Conservation (phyloP, 2,797 vertebrate genomes). For the Dendrocincla tyrannina region DNA sequence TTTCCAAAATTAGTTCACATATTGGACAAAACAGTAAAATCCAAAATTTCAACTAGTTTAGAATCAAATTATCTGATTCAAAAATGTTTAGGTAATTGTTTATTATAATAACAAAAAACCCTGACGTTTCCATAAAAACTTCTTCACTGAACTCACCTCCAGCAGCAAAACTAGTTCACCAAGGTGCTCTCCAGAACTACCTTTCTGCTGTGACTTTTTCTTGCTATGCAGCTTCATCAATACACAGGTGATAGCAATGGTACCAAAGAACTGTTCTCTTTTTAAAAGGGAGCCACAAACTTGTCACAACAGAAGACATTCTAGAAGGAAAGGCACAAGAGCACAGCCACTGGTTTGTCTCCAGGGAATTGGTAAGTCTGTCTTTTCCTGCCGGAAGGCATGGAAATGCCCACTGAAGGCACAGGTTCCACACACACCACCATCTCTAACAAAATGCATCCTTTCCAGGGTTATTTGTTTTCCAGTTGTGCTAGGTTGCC, state of each 20-base stretch:
- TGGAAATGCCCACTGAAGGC: background rate
- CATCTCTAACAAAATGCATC: background rate
- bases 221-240: background rate
- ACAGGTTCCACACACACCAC: background rate
- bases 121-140: background rate
- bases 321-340: background rate
- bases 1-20: background rate
- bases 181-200: background rate
- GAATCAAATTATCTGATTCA: background rate
- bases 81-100: background rate
- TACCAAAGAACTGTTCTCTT: background rate
- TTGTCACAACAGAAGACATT: background rate
- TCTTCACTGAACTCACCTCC: background rate
- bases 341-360: background rate
- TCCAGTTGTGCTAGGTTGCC: background rate
- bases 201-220: background rate
- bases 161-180: background rate
- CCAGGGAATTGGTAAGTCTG: background rate
- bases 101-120: background rate
- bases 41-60: background rate
- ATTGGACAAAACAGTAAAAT: background rate
- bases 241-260: fast-evolving
- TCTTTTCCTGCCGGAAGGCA: background rate
- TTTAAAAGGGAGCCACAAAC: background rate
- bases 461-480: background rate